These are phyloP conservation scores for Platanista minor DNA, from an alignment of 2,113 vertebrate species.

Conservation along the genomic window DNA sequence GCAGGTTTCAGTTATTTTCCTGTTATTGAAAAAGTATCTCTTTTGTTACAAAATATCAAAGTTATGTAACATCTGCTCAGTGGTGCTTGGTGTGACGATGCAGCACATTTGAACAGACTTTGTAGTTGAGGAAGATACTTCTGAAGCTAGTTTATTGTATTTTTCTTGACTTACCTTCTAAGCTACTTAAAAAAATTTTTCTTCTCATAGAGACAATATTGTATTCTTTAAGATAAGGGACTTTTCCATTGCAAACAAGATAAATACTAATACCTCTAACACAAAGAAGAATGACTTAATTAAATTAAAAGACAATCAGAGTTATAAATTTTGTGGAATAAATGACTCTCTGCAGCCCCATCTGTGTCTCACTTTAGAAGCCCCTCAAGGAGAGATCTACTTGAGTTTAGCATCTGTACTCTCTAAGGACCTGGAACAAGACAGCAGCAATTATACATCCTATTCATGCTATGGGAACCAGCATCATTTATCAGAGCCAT, in stretches of 20 bases:
- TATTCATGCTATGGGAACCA: background rate
- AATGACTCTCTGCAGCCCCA: background rate
- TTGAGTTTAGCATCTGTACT: background rate
- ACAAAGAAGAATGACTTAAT: background rate
- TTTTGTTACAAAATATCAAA: background rate
- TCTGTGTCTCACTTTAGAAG: background rate
- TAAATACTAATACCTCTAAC: background rate
- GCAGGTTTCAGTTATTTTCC: background rate
- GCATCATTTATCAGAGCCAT: background rate
- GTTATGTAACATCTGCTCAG: background rate
- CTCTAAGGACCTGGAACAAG: background rate
- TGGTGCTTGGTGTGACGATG: background rate
- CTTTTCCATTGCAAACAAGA: background rate
- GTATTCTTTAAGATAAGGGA: background rate
- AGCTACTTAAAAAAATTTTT: background rate
- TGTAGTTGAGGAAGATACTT: background rate
- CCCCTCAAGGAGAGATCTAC: background rate
- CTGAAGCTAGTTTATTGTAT: background rate
- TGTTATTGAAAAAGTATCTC: background rate
- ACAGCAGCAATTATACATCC: background rate
- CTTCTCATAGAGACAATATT: background rate
- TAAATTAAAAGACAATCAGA: background rate
- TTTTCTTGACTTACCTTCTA: background rate
- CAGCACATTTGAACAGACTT: background rate
- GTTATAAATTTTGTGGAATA: background rate